A percentile compares a stretch with the other conserved stretches of the same genome.
Conservation (phyloP, 2,888 invertebrate genomes). For the Erynnis tages region DNA sequence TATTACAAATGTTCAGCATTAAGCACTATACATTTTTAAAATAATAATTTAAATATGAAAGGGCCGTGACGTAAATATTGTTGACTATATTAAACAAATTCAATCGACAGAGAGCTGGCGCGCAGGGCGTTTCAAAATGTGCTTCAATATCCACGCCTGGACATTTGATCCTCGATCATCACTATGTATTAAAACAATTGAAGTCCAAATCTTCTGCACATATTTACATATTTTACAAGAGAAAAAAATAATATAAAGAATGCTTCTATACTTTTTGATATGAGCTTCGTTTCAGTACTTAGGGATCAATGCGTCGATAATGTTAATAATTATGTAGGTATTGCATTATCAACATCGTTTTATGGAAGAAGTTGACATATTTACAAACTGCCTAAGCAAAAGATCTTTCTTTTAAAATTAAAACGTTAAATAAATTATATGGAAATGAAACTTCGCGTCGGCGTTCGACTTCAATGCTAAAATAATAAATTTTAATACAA, state of each 20-base stretch:
- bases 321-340: neutral
- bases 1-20: slow-evolving; percentile 1
- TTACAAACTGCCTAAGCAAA: slow-evolving; percentile 13
- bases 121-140: no score
- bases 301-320: no score
- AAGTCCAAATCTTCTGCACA: slow-evolving; percentile 58
- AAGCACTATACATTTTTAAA: slow-evolving; percentile 27
- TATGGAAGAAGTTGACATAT: slow-evolving; percentile 19
- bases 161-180: slow-evolving; percentile 1
- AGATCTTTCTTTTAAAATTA: slow-evolving; percentile 11
- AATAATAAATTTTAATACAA: slow-evolving; percentile 3
- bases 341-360: slow-evolving; percentile 8
- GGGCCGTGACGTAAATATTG: slow-evolving; percentile 15
- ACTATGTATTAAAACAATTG: slow-evolving; percentile 41
- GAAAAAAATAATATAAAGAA: slow-evolving; percentile 71
- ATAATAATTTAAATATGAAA: slow-evolving; percentile 25
- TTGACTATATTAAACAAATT: slow-evolving; percentile 3
- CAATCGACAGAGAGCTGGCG: slow-evolving; percentile 5
- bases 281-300: slow-evolving; percentile 65
- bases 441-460: slow-evolving; percentile 11
- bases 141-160: slow-evolving; percentile 13
- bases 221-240: slow-evolving; percentile 80
- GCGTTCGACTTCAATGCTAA: slow-evolving; percentile 12
- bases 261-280: slow-evolving; percentile 73
- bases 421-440: slow-evolving; percentile 9